Evolutionary conservation across 1,140 invertebrate genomes (phyloP).

Genomic region (Bombus superbus): DNA sequence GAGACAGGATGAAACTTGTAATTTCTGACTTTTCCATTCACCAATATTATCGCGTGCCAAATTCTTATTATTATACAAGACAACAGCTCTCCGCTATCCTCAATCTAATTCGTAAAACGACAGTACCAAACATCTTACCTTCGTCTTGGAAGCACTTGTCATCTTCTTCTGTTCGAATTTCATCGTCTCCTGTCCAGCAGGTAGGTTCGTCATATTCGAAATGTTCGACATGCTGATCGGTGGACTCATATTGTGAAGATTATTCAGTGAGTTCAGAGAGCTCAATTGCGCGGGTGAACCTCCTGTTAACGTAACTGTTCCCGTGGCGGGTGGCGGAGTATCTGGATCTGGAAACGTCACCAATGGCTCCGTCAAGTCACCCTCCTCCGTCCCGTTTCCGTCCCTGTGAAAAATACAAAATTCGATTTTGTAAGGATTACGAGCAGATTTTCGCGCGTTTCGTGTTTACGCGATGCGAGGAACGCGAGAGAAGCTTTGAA

Average conservation of each 20-base stretch:
- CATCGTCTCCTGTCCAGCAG: slow-evolving; percentile 85
- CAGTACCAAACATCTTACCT: slow-evolving; percentile 77
- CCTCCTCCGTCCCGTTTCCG: slow-evolving; percentile 74
- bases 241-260: slow-evolving; percentile 75
- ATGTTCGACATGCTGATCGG: slow-evolving; percentile 75
- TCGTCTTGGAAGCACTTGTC: slow-evolving; percentile 90
- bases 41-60: too few species aligned
- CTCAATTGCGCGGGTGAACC: slow-evolving; percentile 78
- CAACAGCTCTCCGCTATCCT: too few species aligned
- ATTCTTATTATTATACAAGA: background rate
- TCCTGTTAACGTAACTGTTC: slow-evolving; percentile 71
- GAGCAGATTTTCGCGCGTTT: background rate
- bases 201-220: slow-evolving; percentile 74
- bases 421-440: background rate
- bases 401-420: slow-evolving; percentile 69
- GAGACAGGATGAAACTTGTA: background rate
- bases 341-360: slow-evolving; percentile 92
- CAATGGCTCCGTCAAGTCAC: slow-evolving; percentile 85
- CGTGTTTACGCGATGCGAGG: slow-evolving; percentile 1
- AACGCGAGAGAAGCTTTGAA: background rate
- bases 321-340: slow-evolving; percentile 83
- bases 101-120: background rate
- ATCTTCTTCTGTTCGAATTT: slow-evolving; percentile 91
- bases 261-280: slow-evolving; percentile 80
- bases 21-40: too few species aligned